Evolutionary conservation across 1,140 invertebrate species (phyloP).

Genomic region (Drosophila auraria): DNA sequence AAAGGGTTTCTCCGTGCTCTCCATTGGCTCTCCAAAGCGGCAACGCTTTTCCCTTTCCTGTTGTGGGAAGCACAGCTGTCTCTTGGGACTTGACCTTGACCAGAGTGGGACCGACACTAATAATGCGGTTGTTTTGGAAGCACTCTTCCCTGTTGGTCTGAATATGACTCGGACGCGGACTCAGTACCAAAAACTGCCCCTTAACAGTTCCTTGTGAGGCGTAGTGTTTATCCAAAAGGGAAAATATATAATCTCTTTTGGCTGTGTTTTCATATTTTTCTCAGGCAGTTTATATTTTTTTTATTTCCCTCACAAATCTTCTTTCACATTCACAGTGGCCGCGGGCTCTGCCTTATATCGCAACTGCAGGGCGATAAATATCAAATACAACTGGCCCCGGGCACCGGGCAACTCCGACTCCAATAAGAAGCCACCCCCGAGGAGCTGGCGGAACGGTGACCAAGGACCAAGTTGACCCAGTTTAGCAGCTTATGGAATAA

Average conservation of each 20-base stretch:
- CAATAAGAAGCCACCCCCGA: constrained; percentile 22
- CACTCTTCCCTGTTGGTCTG: constrained; percentile 48
- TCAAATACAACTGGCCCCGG: constrained; percentile 58
- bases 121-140: constrained; percentile 58
- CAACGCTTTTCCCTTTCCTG: too few relatives aligned
- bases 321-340: constrained; percentile 22
- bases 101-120: constrained; percentile 44
- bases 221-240: too few relatives aligned
- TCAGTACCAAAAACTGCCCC: constrained; percentile 36
- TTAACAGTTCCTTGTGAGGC: constrained; percentile 20
- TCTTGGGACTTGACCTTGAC: not conserved
- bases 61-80: too few relatives aligned
- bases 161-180: constrained; percentile 35
- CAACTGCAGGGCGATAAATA: constrained; percentile 63
- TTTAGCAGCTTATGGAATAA: constrained; percentile 80
- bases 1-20: too few relatives aligned
- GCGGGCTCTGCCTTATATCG: constrained; percentile 8
- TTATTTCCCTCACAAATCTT: constrained; percentile 40
- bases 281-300: constrained; percentile 24
- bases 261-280: not conserved
- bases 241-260: too few relatives aligned
- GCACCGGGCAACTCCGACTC: constrained; percentile 8
- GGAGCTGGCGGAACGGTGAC: constrained; percentile 42
- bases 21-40: too few relatives aligned
- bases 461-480: constrained; percentile 65